Evolutionary conservation across 1,140 invertebrate genomes (phyloP).

Genomic region (Leguminivora glycinivorella): DNA sequence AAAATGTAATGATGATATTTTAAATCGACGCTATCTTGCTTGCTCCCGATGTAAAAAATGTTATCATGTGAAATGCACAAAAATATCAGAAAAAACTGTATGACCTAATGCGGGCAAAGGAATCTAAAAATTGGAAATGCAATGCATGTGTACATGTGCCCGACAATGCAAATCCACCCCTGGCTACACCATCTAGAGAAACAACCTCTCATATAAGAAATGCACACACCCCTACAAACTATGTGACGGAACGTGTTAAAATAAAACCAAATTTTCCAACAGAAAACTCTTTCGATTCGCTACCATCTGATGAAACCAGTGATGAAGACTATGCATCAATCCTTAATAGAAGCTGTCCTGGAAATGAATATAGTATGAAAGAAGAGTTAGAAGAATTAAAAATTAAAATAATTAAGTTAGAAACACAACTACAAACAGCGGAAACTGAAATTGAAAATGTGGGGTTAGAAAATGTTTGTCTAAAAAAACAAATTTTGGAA

Average conservation of each 20-base stretch:
- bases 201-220: neutral
- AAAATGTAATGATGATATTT: neutral
- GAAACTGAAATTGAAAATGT: constrained; percentile 11
- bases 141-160: neutral
- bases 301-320: neutral
- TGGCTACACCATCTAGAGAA: too few species aligned
- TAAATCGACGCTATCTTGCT: neutral
- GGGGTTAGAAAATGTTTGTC: neutral
- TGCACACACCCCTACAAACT: neutral
- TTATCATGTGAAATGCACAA: neutral
- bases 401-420: neutral
- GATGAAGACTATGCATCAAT: neutral
- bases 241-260: neutral
- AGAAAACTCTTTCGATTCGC: neutral
- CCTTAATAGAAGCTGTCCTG: neutral
- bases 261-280: neutral
- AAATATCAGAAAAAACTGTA: neutral
- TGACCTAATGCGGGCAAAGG: neutral
- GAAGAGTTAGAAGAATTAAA: neutral
- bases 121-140: neutral
- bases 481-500: neutral
- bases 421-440: neutral
- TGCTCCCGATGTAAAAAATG: neutral
- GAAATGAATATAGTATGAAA: neutral
- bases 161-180: neutral